Evolutionary conservation across 2,888 invertebrate genomes (phyloP).

Genomic region (Philonicus albiceps): DNA sequence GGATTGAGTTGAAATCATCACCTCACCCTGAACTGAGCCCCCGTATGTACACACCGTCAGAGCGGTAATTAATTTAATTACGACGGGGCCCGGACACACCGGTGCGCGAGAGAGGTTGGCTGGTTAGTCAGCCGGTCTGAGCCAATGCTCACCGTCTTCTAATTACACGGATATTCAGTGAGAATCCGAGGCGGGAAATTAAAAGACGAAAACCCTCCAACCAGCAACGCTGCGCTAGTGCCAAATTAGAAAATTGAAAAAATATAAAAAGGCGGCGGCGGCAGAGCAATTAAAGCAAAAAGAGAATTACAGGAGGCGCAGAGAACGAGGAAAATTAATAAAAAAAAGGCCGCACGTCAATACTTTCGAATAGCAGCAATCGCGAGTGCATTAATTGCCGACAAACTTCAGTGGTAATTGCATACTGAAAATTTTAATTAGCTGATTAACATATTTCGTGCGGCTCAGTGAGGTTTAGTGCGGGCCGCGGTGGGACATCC

Average conservation of each 20-base stretch:
- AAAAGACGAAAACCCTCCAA: slow-evolving; percentile 34
- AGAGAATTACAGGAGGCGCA: neutral
- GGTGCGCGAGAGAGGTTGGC: slow-evolving; percentile 5
- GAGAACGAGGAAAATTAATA: slow-evolving; percentile 15
- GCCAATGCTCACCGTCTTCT: slow-evolving; percentile 28
- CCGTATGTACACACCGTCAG: neutral
- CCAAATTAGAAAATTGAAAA: slow-evolving; percentile 37
- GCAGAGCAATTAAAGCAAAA: slow-evolving; percentile 23
- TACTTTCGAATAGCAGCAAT: slow-evolving; percentile 22
- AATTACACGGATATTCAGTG: slow-evolving; percentile 42
- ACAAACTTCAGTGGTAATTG: slow-evolving; percentile 28
- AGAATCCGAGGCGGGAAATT: slow-evolving; percentile 40
- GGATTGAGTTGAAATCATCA: neutral
- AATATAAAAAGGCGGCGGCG: slow-evolving; percentile 9
- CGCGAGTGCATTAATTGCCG: slow-evolving; percentile 39
- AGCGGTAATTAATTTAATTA: slow-evolving; percentile 33
- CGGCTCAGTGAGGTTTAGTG: neutral
- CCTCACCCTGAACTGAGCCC: slow-evolving; percentile 12
- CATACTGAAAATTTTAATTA: slow-evolving; percentile 39
- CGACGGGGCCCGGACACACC: neutral
- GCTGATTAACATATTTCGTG: slow-evolving; percentile 38
- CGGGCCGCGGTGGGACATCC: neutral
- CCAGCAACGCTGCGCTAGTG: slow-evolving; percentile 4
- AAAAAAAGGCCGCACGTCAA: slow-evolving; percentile 22
- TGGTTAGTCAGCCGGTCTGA: neutral